Evolutionary conservation across 1,140 invertebrate species (phyloP), one percentile per base, ranked within the genome.

Genomic region (Bombyx mandarina): DNA sequence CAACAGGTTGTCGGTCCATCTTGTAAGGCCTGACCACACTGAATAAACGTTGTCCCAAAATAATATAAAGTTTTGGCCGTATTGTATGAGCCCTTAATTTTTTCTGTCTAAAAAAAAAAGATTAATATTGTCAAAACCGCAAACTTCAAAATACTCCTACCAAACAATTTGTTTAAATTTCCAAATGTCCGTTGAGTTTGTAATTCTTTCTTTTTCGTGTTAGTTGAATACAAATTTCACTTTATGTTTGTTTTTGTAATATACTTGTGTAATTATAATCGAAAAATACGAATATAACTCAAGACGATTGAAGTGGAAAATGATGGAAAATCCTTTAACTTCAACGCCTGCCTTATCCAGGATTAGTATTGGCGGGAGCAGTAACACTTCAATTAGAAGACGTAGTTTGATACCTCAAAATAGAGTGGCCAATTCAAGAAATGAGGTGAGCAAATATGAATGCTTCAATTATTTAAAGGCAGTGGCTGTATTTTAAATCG

Each of bases 361-460:
- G 52, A 49, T 73, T 48, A 86, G 81, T 71, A 58, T 79, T 82
- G 79, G 81, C 81, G 83, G 79, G 74, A 83, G 78, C 57, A 72
- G 66, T 56, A 75, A 69, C 49, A 74, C 60, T 50, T 71, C 75
- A n/a, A 64, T 80, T 48, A 65, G 68, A 60, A 67, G 77, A 58
- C 66, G 82, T 54, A 84, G 77, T 70, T 67, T 84, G 35, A 77
- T 84, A 56, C 71, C 77, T 6, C 69, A 82, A 54, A 77, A 49
- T 62, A 62, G 72, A 50, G 50, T 72, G 52, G 56, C 66, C 48
- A 67, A 61, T 48, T 43, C 70, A 10, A 71, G 60, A 65, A 65
- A 75, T 58, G 78, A 81, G 71, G 79, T 82, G 62, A 58, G 64
- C 59, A 55, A 35, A 35, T 35, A 35, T 35, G 26, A 35, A 35